A percentile compares a stretch with the other conserved stretches of the same genome.
These are phyloP conservation scores for Anarsia innoxiella DNA, from an alignment of 2,888 invertebrate genomes.

Conservation along the genomic window DNA sequence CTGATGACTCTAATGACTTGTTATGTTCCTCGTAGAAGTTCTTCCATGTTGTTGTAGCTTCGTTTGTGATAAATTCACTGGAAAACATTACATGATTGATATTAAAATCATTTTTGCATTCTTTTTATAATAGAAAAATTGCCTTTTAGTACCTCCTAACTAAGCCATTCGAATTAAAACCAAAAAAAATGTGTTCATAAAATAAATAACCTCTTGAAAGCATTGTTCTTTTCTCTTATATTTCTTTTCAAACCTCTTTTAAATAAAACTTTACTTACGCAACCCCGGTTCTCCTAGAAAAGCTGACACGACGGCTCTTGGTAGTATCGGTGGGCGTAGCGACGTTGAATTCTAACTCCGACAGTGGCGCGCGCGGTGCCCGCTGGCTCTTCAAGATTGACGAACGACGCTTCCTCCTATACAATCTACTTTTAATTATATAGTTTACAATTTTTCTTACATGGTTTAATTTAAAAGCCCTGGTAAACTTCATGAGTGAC, in stretches of 20 bases:
- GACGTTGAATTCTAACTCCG: slow-evolving; percentile 61
- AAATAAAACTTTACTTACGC: too few species aligned
- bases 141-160: too few species aligned
- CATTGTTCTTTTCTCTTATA: too few species aligned
- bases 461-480: too few species aligned
- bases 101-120: background rate
- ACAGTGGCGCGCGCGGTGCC: slow-evolving; percentile 56
- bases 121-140: background rate
- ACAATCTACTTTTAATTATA: too few species aligned
- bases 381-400: slow-evolving; percentile 62
- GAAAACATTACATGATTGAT: slow-evolving; percentile 15
- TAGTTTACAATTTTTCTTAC: too few species aligned
- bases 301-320: slow-evolving; percentile 64
- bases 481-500: too few species aligned
- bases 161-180: too few species aligned
- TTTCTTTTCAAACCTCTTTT: too few species aligned
- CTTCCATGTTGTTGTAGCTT: slow-evolving; percentile 66
- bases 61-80: slow-evolving; percentile 61
- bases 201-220: too few species aligned
- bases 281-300: slow-evolving; percentile 54
- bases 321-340: slow-evolving; percentile 56
- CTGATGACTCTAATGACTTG: slow-evolving; percentile 54
- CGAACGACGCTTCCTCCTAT: slow-evolving; percentile 58
- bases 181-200: too few species aligned
- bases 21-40: slow-evolving; percentile 65